These are phyloP conservation scores for Chloroceryle amazona DNA, from an alignment of 2,797 vertebrate species.

Conservation along the genomic window DNA sequence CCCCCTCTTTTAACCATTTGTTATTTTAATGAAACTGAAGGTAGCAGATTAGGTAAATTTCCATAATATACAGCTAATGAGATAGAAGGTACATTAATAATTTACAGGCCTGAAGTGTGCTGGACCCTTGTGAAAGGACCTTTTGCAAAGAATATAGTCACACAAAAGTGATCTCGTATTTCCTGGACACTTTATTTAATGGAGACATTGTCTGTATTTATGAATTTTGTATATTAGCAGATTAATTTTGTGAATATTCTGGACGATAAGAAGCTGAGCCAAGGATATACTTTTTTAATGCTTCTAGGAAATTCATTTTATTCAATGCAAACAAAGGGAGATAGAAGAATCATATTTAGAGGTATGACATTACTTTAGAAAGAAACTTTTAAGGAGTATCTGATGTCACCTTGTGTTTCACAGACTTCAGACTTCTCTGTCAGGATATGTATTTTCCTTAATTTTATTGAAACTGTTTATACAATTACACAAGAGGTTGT, in stretches of 20 bases:
- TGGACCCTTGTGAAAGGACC: not conserved
- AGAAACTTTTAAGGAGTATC: not conserved
- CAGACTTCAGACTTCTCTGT: not conserved
- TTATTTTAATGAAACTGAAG: constrained; percentile 60
- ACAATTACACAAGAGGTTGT: not conserved
- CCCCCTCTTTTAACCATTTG: constrained; percentile 57
- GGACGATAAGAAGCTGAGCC: not conserved
- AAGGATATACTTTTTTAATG: not conserved
- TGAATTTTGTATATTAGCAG: not conserved
- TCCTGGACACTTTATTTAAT: constrained; percentile 9
- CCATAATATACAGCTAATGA: constrained; percentile 44
- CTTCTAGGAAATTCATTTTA: not conserved
- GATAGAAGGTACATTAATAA: constrained; percentile 65
- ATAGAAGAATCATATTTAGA: not conserved
- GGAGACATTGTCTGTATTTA: not conserved
- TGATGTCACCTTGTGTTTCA: not conserved
- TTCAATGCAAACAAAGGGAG: not conserved
- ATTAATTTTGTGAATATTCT: not conserved
- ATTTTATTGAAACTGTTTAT: not conserved
- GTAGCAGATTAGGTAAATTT: constrained; percentile 58
- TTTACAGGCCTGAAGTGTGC: constrained; percentile 42
- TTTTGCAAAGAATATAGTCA: not conserved
- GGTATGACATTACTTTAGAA: not conserved
- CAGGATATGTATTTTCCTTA: not conserved
- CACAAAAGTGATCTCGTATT: constrained; percentile 31